Base-by-base conservation (phyloP, 2,113 vertebrate genomes). In the Campylomormyrus numenius region DNA sequence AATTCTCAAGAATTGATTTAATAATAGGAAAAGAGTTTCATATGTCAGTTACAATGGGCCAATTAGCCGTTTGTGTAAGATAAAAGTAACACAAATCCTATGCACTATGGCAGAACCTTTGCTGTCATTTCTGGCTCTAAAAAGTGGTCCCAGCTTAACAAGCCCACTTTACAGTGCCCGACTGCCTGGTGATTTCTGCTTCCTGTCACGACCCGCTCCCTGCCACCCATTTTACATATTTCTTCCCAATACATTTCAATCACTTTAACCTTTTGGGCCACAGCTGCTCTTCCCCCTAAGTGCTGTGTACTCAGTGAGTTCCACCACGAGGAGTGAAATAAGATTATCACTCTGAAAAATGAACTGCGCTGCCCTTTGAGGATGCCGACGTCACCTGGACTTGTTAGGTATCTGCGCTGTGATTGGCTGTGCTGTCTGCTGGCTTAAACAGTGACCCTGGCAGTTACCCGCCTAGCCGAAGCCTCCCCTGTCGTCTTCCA, bases 251-350 rank as follows among this genome's bases (percentile, higher is more conserved):
- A 8, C 6, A 53, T 35, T 35, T 31, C 50, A 52, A 48, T 52
- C n/a, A 11, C 85, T 87, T 87, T 31, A 49, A n/a, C 85, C 85
- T 87, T 87, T 56, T 87, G 85, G 85, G 53, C 50, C 48, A 31
- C 24, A 45, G 46, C 80, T 48, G 42, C 80, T 52, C 3, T n/a
- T 84, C 42, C 19, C 35, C 19, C 39, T 84, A 84, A 84, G 80
- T 52, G 85, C 50, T 52, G 27, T 52, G 48, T 87, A 19, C 19
- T 53, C 85, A 31, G n/a, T 53, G 49, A 17, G 13, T 87, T 87
- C 85, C n/a, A 52, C 85, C 31, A 17, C 9, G 48, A 35, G 85
- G 48, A 50, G 31, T 46, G 48, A 87, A 87, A 35, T 87, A 87
- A 87, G 50, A 35, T 24, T 50, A 48, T 85, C 45, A 46, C 46